phyloP scores from a whole-genome alignment of 2,797 vertebrate genomes.

The Thamnophis elegans region DNA sequence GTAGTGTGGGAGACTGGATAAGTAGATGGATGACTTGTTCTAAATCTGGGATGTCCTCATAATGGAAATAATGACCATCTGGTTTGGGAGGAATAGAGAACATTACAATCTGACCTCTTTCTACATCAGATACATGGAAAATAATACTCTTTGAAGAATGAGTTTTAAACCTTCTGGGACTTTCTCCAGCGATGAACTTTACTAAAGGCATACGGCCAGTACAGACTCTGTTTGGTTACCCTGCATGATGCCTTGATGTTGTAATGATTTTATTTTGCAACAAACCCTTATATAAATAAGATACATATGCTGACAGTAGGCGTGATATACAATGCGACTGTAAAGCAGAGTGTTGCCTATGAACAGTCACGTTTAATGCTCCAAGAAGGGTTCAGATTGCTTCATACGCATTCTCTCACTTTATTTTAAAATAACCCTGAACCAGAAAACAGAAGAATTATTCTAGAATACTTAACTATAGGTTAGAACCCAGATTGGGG shows the following conservation, averaged over 20 bases:
- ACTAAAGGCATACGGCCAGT: conserved; percentile 45
- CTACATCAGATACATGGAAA: conserved; percentile 53
- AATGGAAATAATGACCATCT: conserved; percentile 65
- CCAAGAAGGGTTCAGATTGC: background rate
- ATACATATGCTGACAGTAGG: conserved; percentile 4
- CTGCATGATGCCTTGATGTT: conserved; percentile 38
- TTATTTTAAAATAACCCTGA: background rate
- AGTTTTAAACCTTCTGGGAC: conserved; percentile 55
- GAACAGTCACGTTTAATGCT: background rate
- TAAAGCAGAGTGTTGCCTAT: background rate
- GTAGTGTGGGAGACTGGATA: conserved; percentile 59
- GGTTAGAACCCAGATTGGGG: background rate
- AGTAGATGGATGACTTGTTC: conserved; percentile 48
- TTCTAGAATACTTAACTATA: background rate
- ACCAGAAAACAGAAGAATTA: background rate
- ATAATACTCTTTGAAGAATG: conserved; percentile 56
- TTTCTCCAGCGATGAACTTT: conserved; percentile 58
- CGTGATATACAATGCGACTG: conserved; percentile 32
- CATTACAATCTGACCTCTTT: conserved; percentile 49
- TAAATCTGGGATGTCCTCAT: conserved; percentile 59
- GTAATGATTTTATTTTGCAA: conserved; percentile 33
- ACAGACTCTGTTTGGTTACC: conserved; percentile 37
- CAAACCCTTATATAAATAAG: conserved; percentile 32
- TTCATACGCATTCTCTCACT: background rate
- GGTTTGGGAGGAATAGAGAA: conserved; percentile 56